These are phyloP conservation scores for Neolamprologus hecqui DNA, from an alignment of 2,113 vertebrate genomes.

Conservation along the genomic window DNA sequence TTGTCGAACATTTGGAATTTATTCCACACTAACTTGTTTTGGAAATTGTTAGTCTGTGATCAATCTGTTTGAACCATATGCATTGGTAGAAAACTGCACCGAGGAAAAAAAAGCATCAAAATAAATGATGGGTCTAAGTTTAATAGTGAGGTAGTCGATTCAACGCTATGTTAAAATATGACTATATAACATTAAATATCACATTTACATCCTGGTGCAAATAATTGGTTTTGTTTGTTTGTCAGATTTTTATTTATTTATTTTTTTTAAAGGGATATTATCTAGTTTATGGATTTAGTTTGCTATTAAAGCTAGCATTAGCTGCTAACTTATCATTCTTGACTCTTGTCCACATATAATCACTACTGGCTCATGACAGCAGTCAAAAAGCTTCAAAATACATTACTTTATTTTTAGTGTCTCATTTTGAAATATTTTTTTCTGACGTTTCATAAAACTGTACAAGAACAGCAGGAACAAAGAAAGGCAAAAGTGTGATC, in stretches of 20 bases:
- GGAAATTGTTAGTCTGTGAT: neutral
- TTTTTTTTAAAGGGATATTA: neutral
- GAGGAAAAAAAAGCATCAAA: neutral
- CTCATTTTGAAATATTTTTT: neutral
- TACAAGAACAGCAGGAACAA: neutral
- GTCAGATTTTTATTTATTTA: neutral
- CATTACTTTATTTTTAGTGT: neutral
- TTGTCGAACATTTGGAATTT: neutral
- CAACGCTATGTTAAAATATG: neutral
- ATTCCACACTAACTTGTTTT: neutral
- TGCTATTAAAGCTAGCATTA: neutral
- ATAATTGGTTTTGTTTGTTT: neutral
- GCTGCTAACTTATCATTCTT: neutral
- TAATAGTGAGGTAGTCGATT: neutral
- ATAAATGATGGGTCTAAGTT: neutral
- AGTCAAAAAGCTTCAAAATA: neutral
- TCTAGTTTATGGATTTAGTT: neutral
- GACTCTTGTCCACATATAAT: neutral
- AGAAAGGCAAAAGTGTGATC: neutral
- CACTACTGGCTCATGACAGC: neutral
- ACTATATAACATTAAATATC: neutral
- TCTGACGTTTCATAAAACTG: neutral
- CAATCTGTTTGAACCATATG: neutral
- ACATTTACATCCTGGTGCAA: neutral
- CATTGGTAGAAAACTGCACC: neutral